Evolutionary conservation across 1,140 invertebrate genomes (phyloP).

Genomic region (Mizuhopecten yessoensis): DNA sequence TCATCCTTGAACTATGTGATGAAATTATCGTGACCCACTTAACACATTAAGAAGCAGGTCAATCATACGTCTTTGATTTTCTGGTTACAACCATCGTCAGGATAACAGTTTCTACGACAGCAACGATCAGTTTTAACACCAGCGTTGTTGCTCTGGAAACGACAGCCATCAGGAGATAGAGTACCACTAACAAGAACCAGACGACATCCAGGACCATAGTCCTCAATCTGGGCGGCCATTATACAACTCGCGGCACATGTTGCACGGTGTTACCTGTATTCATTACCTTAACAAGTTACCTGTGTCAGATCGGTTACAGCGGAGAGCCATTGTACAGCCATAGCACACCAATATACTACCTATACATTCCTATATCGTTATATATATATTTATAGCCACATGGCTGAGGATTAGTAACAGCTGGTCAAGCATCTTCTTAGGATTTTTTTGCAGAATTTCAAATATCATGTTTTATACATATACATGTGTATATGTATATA

Average conservation of each 20-base stretch:
- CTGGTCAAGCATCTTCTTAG: background rate
- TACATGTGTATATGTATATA: no score
- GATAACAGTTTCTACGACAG: background rate
- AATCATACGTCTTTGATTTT: background rate
- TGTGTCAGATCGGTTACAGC: background rate
- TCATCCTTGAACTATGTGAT: no score
- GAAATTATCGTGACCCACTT: background rate
- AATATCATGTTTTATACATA: no score
- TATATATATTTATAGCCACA: background rate
- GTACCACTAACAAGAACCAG: background rate
- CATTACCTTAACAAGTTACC: slow-evolving; percentile 25
- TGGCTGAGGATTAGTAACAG: background rate
- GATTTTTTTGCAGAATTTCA: no score
- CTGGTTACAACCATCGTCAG: background rate
- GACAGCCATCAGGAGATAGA: background rate
- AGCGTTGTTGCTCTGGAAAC: background rate
- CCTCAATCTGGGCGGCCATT: background rate
- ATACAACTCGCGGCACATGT: background rate
- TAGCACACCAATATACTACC: background rate
- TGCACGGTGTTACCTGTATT: background rate
- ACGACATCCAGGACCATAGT: background rate
- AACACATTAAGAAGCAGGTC: background rate
- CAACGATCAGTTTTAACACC: background rate
- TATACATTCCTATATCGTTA: background rate
- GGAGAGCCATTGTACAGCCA: background rate